phyloP scores from a whole-genome alignment of 2,113 vertebrate species.

The Nyctibius bracteatus region DNA sequence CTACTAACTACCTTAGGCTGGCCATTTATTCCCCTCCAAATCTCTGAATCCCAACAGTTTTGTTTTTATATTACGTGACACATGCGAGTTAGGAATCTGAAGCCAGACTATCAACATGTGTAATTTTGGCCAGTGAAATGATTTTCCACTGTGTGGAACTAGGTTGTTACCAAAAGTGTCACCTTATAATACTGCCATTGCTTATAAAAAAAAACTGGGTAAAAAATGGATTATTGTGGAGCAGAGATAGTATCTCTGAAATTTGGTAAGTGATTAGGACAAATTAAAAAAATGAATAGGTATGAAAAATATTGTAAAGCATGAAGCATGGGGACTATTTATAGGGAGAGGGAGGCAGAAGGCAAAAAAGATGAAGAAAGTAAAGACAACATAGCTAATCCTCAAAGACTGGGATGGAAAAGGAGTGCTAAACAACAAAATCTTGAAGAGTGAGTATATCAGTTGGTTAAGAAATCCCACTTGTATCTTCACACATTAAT shows the following conservation, averaged over 20 bases:
- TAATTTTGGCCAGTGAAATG: neutral
- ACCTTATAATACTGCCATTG: neutral
- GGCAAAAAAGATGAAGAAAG: neutral
- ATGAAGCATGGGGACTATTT: neutral
- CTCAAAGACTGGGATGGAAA: neutral
- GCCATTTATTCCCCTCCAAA: neutral
- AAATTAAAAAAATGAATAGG: neutral
- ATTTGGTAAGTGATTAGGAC: neutral
- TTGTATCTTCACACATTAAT: neutral
- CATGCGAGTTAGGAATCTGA: neutral
- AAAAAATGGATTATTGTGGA: neutral
- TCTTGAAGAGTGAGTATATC: neutral
- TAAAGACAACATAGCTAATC: neutral
- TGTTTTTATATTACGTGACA: neutral
- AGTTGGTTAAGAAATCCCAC: neutral
- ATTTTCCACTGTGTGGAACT: neutral
- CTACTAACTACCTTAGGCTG: neutral
- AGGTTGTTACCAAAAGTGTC: neutral
- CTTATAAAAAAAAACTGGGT: fast-evolving
- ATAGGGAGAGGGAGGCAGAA: neutral
- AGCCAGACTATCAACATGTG: neutral
- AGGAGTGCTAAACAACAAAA: neutral
- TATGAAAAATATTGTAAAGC: neutral
- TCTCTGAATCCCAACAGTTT: neutral
- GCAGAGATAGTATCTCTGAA: neutral